Evolutionary conservation across 2,888 invertebrate species (phyloP), one percentile per base, ranked within the genome.

Genomic region (Atherix ibis): DNA sequence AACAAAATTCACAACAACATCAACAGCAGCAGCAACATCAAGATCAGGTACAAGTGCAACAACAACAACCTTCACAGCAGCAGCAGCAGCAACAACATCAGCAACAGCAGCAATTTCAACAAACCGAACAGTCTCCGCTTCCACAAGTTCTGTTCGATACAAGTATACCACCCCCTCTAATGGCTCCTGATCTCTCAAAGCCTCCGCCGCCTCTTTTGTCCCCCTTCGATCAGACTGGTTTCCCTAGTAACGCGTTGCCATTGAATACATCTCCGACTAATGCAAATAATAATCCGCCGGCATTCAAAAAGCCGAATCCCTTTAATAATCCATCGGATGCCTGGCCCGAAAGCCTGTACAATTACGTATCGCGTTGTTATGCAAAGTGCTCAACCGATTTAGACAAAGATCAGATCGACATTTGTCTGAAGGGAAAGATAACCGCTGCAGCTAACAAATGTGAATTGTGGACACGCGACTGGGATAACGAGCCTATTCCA

Each of bases 371-470:
- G 51, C 74, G 85, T 43, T 91, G 94, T 52, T 95, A 92, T 65
- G 78, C 80, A 30, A 85, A 88, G 60, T 92, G 91, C 52, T 75
- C 76, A 50, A 82, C 85, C 10, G 73, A 74, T 40, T 73, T 85
- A 46, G 92, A 95, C 56, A 84, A 88, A 56, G 91, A 94, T 65
- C 81, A 87, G 62, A 87, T 95, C 39, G 89, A 94, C 57, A 84
- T 87, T 44, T 85, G 88, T 50, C 67, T 98, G 37, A 92, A 92
- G 61, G 89, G 89, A 25, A 85, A 92, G 63, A 81, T 97, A 41
- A 89, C 88, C 34, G 76, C 82, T 37, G 84, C 92, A 12, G 85
- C 89, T 30, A 81, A 81, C 52, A 80, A 81, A 48, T 87, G 87
- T 41, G 81, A 83, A 44, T 70, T 91, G 28, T 81, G 81, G 73